phyloP scores from a whole-genome alignment of 2,797 vertebrate species.

The Heteromormyrus szaboi region DNA sequence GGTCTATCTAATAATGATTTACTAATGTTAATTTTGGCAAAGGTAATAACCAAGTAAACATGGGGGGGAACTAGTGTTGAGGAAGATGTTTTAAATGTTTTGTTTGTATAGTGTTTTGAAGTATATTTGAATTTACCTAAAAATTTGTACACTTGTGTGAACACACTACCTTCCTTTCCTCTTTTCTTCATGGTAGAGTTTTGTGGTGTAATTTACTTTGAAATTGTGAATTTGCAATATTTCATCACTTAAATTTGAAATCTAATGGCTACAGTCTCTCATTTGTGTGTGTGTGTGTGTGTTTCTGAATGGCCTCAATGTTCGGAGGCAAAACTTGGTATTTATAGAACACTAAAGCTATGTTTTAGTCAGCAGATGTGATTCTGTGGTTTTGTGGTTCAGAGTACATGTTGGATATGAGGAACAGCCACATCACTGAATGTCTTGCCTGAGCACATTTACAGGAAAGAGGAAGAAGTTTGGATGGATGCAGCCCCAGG shows the following conservation, averaged over 20 bases:
- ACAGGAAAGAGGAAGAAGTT: not conserved
- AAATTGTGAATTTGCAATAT: not conserved
- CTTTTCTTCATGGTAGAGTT: not conserved
- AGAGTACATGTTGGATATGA: not conserved
- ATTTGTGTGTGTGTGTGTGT: not conserved
- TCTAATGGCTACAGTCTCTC: not conserved
- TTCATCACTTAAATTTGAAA: not conserved
- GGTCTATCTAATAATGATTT: not conserved
- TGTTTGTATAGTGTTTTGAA: not conserved
- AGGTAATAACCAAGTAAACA: not conserved
- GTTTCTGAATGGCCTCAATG: not conserved
- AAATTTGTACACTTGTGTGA: not conserved
- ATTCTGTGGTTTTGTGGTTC: not conserved
- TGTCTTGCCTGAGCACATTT: not conserved
- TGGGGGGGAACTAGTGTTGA: not conserved
- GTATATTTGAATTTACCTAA: not conserved
- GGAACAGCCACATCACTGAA: not conserved
- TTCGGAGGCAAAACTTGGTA: not conserved
- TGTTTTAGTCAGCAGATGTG: not conserved
- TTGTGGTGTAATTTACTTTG: not conserved
- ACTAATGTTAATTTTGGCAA: not conserved
- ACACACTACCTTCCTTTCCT: not conserved
- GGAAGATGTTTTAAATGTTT: not conserved
- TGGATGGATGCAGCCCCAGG: not conserved
- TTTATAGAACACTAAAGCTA: not conserved